Conservation (phyloP, 2,113 vertebrate species). For the Microcebus griseorufus region DNA sequence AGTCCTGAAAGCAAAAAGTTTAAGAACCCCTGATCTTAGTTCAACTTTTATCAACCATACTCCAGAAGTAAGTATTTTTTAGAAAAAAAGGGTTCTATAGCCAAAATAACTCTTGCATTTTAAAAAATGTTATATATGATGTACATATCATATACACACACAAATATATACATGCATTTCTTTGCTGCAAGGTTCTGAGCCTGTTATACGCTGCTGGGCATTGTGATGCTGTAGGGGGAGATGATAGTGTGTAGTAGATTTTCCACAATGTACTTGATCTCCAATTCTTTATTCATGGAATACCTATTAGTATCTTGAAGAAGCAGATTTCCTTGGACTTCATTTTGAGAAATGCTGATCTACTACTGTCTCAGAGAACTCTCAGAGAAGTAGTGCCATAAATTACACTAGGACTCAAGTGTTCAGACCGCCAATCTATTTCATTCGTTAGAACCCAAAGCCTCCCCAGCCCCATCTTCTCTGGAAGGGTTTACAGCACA, state of each 20-base stretch:
- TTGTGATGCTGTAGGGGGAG: neutral
- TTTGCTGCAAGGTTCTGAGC: neutral
- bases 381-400: neutral
- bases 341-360: constrained; percentile 24
- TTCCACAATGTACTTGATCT: neutral
- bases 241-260: neutral
- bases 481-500: neutral
- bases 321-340: neutral
- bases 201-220: neutral
- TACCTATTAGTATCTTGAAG: neutral
- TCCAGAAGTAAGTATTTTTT: constrained; percentile 19
- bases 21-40: neutral
- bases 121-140: neutral
- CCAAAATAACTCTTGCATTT: neutral
- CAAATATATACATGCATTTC: neutral
- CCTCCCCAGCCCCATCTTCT: neutral
- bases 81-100: neutral
- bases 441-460: neutral
- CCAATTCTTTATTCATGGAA: neutral
- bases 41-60: neutral
- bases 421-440: neutral
- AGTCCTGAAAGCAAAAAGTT: neutral
- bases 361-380: neutral
- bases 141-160: neutral
- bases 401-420: neutral